Base-by-base conservation (phyloP, 2,888 invertebrate genomes). In the Euplagia quadripunctaria region DNA sequence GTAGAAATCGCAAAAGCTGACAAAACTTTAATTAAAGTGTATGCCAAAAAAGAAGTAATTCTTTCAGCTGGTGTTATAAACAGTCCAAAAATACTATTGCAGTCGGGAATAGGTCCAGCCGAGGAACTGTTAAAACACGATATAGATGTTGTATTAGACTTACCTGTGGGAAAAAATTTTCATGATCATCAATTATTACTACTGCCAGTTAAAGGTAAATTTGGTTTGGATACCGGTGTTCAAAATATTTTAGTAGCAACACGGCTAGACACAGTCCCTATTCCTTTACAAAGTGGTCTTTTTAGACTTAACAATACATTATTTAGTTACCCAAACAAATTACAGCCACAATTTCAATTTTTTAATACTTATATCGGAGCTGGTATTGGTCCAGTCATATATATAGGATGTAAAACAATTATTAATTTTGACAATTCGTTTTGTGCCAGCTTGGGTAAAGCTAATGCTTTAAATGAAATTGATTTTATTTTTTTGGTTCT, bases 101-200 rank as follows among this genome's bases (percentile, higher is more conserved):
- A 94, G 0, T 94, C 95, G 46, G 94, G 94, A 0, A 87, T 95
- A 71, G 94, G 95, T 0, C 94, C 94, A 1, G 73, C 74, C 72
- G 84, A 90, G 51, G 89, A 91, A 65, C 81, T 95, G 49, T 71
- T 78, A 11, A 89, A 85, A 76, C 80, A 89, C 17, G 81, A 87
- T 11, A 93, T 95, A 61, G 71, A 88, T 11, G 80, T 88, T 0
- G 55, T 94, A 7, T 83, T 85, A 0, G 87, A 95, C 78, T 89
- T 95, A 68, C 95, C 94, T 0, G 95, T 95, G 4, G 94, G 94
- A 0, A 87, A 88, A 82, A 92, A 94, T 82, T 85, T 95, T 71
- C 94, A 94, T 31, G 94, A 95, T 76, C 94, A 95, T 79, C 85
- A 87, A 31, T 72, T 83, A 3, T 77, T 88, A 0, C 88, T 89